A percentile compares a stretch with the other conserved stretches of the same genome.
phyloP scores from a whole-genome alignment of 2,113 vertebrate genomes.

The Upupa epops region DNA sequence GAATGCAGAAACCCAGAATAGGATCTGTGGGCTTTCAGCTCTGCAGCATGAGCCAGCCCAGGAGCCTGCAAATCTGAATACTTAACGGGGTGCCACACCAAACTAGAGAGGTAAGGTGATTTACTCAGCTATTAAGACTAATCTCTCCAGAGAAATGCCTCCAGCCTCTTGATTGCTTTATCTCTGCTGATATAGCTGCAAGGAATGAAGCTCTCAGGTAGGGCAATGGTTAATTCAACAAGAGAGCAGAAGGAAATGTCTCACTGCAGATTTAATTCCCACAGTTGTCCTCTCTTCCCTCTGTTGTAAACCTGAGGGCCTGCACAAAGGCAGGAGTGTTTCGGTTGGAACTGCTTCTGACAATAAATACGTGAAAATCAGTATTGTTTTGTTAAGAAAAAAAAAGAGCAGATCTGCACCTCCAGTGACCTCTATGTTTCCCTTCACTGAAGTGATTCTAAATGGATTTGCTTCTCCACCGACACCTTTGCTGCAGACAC shows the following conservation, averaged over 20 bases:
- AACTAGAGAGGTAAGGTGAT: not conserved
- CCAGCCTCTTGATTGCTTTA: not conserved
- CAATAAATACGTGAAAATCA: constrained; percentile 51
- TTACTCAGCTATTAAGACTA: not conserved
- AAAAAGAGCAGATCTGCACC: not conserved
- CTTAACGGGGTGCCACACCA: not conserved
- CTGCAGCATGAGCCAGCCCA: not conserved
- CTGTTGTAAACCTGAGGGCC: not conserved
- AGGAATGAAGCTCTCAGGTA: not conserved
- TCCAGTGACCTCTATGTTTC: constrained; percentile 52
- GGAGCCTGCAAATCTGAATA: not conserved
- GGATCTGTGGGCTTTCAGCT: no score
- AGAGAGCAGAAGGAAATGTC: not conserved
- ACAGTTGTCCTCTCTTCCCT: not conserved
- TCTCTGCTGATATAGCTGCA: not conserved
- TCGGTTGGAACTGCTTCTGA: constrained; percentile 10
- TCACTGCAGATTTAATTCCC: constrained; percentile 15
- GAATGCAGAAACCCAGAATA: no score
- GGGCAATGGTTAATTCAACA: not conserved
- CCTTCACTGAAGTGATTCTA: constrained; percentile 35
- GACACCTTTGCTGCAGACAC: not conserved
- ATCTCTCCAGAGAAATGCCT: not conserved
- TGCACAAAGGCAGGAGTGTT: not conserved
- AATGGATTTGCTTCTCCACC: constrained; percentile 25
- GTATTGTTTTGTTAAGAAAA: constrained; percentile 23